These are phyloP conservation scores for Aselliscus stoliczkanus DNA, from an alignment of 2,797 vertebrate species.

Conservation along the genomic window DNA sequence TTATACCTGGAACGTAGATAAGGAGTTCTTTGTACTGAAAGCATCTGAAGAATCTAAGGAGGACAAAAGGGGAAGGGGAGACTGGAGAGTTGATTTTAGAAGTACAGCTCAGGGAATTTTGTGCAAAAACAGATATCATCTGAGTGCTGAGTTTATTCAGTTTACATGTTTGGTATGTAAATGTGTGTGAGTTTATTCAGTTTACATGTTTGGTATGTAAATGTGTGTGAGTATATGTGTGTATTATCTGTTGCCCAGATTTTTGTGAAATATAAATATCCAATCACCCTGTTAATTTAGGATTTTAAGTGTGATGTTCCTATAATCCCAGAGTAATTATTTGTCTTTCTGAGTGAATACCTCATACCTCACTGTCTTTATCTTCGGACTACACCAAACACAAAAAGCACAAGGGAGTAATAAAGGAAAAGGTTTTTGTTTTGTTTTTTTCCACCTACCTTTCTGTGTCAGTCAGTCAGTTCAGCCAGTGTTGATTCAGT, in stretches of 20 bases:
- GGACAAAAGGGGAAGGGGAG: neutral
- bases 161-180: neutral
- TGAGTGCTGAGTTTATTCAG: neutral
- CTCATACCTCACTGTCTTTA: neutral
- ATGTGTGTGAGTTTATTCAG: no score
- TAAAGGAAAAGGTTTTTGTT: neutral
- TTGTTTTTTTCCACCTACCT: neutral
- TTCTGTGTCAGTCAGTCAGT: neutral
- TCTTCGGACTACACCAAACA: neutral
- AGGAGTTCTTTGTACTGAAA: neutral
- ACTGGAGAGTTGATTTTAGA: neutral
- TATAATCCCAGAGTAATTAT: neutral
- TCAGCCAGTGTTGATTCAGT: neutral
- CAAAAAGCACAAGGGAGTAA: neutral
- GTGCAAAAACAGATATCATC: neutral
- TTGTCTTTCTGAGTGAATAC: neutral
- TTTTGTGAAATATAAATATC: constrained; percentile 24
- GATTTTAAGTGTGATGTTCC: neutral
- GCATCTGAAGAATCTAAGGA: neutral
- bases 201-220: neutral
- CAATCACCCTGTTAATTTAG: neutral
- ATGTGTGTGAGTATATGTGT: neutral
- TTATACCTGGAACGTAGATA: neutral
- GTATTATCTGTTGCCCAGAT: neutral
- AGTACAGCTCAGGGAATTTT: neutral